phyloP scores from a whole-genome alignment of 1,140 invertebrate genomes.

The Leucophenga varia region DNA sequence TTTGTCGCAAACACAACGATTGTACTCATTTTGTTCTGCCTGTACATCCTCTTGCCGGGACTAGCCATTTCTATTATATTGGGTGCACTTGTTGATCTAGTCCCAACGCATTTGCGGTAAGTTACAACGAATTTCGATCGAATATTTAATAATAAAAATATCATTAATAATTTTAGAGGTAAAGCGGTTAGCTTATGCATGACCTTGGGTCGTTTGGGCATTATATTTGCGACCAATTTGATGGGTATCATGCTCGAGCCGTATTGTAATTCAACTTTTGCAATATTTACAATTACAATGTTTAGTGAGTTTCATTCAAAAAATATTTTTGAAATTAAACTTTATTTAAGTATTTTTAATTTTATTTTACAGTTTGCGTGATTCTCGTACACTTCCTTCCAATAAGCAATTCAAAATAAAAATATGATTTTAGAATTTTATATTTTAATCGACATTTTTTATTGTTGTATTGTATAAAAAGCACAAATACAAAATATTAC shows the following conservation, averaged over 20 bases:
- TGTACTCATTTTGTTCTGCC: slow-evolving; percentile 50
- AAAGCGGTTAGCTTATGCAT: slow-evolving; percentile 64
- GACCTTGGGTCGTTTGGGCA: slow-evolving; percentile 62
- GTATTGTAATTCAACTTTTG: slow-evolving; percentile 59
- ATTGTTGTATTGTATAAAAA: no score
- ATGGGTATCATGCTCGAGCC: slow-evolving; percentile 60
- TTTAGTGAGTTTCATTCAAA: slow-evolving; percentile 31
- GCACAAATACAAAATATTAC: no score
- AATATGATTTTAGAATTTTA: neutral
- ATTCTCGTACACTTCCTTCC: slow-evolving; percentile 32
- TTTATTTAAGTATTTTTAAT: neutral
- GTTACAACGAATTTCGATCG: neutral
- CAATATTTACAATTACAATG: slow-evolving; percentile 32
- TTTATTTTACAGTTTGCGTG: slow-evolving; percentile 33
- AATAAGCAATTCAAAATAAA: slow-evolving; percentile 28
- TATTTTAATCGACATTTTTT: no score
- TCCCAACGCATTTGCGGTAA: slow-evolving; percentile 58
- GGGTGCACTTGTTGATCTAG: slow-evolving; percentile 56
- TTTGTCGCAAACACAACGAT: slow-evolving; percentile 37
- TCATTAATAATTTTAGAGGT: slow-evolving; percentile 52
- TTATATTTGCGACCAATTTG: slow-evolving; percentile 61
- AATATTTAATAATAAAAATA: slow-evolving; percentile 3
- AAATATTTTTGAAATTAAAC: neutral
- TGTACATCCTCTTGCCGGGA: slow-evolving; percentile 52
- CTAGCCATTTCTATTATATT: slow-evolving; percentile 56